Evolutionary conservation across 1,140 invertebrate genomes (phyloP).

Genomic region (Episyrphus balteatus): DNA sequence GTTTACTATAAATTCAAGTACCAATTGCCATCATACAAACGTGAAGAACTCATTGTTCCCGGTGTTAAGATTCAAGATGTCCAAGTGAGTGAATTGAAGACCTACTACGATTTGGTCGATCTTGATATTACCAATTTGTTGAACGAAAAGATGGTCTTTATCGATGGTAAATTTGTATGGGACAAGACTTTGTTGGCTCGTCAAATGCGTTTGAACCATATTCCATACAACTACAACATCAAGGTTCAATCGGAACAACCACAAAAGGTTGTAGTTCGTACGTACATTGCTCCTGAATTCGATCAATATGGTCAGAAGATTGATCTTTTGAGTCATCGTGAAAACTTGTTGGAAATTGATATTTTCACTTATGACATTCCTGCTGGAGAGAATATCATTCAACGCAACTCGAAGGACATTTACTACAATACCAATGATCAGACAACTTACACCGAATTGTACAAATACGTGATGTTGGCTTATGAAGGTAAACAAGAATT

Average conservation of each 20-base stretch:
- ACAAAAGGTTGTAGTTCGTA: constrained; percentile 41
- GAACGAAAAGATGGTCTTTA: constrained; percentile 23
- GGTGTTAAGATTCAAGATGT: constrained; percentile 52
- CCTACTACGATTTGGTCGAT: constrained; percentile 60
- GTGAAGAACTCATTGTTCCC: constrained; percentile 47
- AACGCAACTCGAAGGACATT: constrained; percentile 27
- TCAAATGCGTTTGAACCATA: constrained; percentile 49
- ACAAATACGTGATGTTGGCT: constrained; percentile 31
- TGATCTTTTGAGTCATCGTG: constrained; percentile 26
- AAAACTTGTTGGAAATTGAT: constrained; percentile 34
- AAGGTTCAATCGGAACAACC: constrained; percentile 41
- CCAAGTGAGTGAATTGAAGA: constrained; percentile 49
- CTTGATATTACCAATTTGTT: constrained; percentile 56
- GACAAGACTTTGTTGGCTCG: constrained; percentile 25
- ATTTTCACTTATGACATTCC: constrained; percentile 29
- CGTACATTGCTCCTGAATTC: constrained; percentile 49
- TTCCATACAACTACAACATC: constrained; percentile 48
- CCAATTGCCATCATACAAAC: constrained; percentile 39
- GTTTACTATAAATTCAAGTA: constrained; percentile 47
- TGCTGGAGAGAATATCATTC: constrained; percentile 22
- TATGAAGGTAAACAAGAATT: constrained; percentile 39
- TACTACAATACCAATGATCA: constrained; percentile 27
- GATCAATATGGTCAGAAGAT: constrained; percentile 38
- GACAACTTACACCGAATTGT: constrained; percentile 30
- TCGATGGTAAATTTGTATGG: constrained; percentile 9